These are phyloP conservation scores for Magallana ariakensis DNA, from an alignment of 1,140 invertebrate species.

Conservation along the genomic window DNA sequence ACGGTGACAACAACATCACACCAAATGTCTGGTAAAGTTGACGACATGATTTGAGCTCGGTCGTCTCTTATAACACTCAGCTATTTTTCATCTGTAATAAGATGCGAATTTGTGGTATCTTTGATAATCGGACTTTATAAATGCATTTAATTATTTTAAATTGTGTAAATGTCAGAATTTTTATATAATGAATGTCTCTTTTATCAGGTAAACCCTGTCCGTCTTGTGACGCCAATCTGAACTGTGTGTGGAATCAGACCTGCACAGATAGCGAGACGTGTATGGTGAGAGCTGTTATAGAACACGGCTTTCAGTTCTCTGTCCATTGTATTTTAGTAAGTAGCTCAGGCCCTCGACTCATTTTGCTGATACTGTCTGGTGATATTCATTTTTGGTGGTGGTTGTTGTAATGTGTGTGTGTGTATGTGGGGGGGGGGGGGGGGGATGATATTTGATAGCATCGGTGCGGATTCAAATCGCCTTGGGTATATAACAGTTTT, in stretches of 20 bases:
- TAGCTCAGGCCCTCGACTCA: background rate
- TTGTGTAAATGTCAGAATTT: no score
- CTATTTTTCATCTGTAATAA: background rate
- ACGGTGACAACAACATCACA: background rate
- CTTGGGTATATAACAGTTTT: no score
- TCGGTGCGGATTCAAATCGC: no score
- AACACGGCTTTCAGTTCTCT: background rate
- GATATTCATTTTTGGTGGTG: no score
- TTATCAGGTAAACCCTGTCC: background rate
- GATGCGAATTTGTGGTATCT: no score
- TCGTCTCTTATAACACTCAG: background rate
- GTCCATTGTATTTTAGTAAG: slow-evolving; percentile 5
- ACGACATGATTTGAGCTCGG: background rate
- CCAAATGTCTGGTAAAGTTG: background rate
- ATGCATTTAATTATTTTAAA: no score
- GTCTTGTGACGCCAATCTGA: background rate
- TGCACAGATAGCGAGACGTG: background rate
- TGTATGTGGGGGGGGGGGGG: no score
- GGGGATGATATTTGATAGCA: no score
- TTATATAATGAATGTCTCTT: background rate
- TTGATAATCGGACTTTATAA: no score
- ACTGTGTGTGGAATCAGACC: background rate
- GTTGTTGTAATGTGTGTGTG: no score
- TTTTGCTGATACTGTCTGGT: no score
- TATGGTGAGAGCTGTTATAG: background rate